phyloP scores from a whole-genome alignment of 2,113 vertebrate species.

The Lepus timidus region DNA sequence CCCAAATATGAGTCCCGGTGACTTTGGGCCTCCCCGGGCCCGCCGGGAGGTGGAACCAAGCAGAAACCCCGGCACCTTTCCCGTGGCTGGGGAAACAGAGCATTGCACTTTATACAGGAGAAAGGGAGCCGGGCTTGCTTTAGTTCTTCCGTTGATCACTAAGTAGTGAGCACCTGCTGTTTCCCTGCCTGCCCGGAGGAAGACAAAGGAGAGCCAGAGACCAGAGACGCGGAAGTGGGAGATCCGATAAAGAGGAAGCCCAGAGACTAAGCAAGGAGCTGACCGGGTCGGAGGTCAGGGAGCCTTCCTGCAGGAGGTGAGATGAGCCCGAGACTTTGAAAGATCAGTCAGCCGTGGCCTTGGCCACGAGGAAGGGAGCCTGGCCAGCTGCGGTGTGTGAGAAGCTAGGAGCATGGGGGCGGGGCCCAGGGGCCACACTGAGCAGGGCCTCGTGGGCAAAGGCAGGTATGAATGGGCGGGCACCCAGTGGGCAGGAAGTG shows the following conservation, averaged over 20 bases:
- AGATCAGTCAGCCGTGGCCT: not conserved
- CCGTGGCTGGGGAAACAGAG: too few relatives aligned
- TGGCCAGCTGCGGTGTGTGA: not conserved
- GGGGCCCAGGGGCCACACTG: not conserved
- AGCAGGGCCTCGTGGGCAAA: not conserved
- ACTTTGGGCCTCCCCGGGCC: not conserved
- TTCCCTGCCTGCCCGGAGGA: not conserved
- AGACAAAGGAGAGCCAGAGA: not conserved
- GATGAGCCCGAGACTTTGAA: constrained; percentile 16
- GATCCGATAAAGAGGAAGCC: constrained; percentile 4
- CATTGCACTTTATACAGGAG: too few relatives aligned
- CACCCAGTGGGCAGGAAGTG: not conserved
- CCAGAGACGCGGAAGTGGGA: not conserved
- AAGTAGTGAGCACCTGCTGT: not conserved
- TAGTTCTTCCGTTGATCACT: not conserved
- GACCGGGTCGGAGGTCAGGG: not conserved
- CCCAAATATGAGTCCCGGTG: not conserved
- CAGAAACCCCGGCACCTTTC: not conserved
- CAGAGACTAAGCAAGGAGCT: not conserved
- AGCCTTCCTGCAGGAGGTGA: constrained; percentile 7
- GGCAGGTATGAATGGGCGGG: not conserved
- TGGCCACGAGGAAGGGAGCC: not conserved
- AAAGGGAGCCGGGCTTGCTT: not conserved
- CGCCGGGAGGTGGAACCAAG: not conserved
- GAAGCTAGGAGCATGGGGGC: not conserved